Evolutionary conservation across 2,113 vertebrate genomes (phyloP).

Genomic region (Dascyllus trimaculatus): DNA sequence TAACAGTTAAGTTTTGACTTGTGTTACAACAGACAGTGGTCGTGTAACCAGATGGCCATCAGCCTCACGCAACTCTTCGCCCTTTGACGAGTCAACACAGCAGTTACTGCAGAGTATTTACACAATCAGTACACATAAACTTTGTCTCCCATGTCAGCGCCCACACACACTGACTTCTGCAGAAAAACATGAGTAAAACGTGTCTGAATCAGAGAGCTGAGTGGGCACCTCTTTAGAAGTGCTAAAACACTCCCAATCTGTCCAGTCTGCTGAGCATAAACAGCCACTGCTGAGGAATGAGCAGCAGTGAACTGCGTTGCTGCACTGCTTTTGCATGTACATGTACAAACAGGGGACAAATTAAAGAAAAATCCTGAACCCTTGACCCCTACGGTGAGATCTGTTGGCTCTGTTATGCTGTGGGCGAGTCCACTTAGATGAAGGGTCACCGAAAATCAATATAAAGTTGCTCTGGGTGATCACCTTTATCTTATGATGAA

Average conservation of each 20-base stretch:
- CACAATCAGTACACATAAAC: constrained; percentile 66
- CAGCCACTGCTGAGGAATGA: background rate
- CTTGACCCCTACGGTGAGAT: too few relatives aligned
- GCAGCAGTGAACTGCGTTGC: background rate
- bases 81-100: constrained; percentile 74
- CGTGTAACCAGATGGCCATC: constrained; percentile 57
- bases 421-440: too few relatives aligned
- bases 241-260: constrained; percentile 28
- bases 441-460: too few relatives aligned
- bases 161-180: constrained; percentile 23
- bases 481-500: too few relatives aligned
- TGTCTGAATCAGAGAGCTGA: constrained; percentile 33
- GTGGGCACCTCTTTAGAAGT: constrained; percentile 6
- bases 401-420: too few relatives aligned
- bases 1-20: background rate
- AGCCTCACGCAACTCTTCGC: constrained; percentile 48
- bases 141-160: constrained; percentile 46
- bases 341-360: background rate
- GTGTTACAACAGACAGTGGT: background rate
- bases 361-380: too few relatives aligned
- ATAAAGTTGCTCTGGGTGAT: too few relatives aligned
- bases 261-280: constrained; percentile 13
- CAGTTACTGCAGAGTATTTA: constrained; percentile 43
- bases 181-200: constrained; percentile 19
- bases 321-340: background rate